Percentiles rank a stretch among this genome's conserved stretches.
These are phyloP conservation scores for Saccostrea glomerata DNA, from an alignment of 1,140 invertebrate species.

Conservation along the genomic window DNA sequence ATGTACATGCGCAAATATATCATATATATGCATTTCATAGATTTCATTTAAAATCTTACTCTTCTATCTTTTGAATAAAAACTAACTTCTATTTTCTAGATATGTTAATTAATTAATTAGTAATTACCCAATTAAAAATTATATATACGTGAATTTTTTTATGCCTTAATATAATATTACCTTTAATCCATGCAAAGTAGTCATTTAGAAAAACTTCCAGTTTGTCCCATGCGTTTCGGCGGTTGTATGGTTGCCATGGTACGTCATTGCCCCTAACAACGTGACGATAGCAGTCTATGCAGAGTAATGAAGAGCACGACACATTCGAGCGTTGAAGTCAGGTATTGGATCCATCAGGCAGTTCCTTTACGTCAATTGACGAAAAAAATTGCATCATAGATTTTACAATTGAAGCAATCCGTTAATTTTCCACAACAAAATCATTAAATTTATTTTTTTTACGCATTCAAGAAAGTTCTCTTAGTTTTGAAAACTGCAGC, in stretches of 20 bases:
- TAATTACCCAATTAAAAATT: too few relatives aligned
- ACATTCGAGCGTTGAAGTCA: slow-evolving; percentile 2
- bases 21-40: too few relatives aligned
- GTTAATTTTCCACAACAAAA: neutral
- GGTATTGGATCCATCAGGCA: neutral
- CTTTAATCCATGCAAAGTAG: neutral
- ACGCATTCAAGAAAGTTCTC: slow-evolving; percentile 15
- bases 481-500: neutral
- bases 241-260: neutral
- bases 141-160: too few relatives aligned
- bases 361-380: slow-evolving; percentile 9
- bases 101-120: too few relatives aligned
- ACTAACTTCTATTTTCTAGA: too few relatives aligned
- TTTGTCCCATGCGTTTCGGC: slow-evolving; percentile 15
- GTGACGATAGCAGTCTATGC: slow-evolving; percentile 1
- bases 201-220: neutral
- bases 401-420: neutral
- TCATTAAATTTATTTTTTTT: neutral
- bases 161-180: neutral
- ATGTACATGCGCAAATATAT: too few relatives aligned
- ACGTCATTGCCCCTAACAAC: slow-evolving; percentile 21
- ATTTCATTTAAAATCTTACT: too few relatives aligned
- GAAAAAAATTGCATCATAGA: slow-evolving; percentile 12
- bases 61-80: too few relatives aligned
- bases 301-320: slow-evolving; percentile 4